Percentiles rank a stretch among this genome's conserved stretches.
These are phyloP conservation scores for Siniperca scherzeri DNA, from an alignment of 2,797 vertebrate genomes.

Conservation along the genomic window DNA sequence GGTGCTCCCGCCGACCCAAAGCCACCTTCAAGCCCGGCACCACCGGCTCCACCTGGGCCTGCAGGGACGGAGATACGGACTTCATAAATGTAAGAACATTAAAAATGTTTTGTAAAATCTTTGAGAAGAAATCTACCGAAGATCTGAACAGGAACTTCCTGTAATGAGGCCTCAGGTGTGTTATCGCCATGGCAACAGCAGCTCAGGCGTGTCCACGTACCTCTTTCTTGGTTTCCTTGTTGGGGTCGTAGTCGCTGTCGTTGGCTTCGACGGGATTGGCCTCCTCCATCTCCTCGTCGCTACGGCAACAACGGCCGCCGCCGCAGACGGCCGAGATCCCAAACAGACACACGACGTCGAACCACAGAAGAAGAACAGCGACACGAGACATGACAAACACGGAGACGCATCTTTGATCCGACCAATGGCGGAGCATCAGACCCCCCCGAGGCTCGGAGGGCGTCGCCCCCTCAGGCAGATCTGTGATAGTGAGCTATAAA, in stretches of 20 bases:
- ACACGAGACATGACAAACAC: background rate
- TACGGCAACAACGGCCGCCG: constrained; percentile 75
- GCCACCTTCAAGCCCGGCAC: constrained; percentile 91
- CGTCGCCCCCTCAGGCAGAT: too few relatives aligned
- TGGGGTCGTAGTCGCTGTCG: constrained; percentile 98
- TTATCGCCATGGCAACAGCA: background rate
- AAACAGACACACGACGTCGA: background rate
- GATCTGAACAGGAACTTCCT: too few relatives aligned
- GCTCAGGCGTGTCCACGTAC: constrained; percentile 70
- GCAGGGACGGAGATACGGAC: background rate
- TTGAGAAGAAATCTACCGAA: too few relatives aligned
- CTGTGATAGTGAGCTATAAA: too few relatives aligned
- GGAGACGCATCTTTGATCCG: too few relatives aligned
- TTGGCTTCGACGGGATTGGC: constrained; percentile 92
- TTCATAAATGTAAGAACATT: too few relatives aligned
- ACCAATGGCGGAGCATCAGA: too few relatives aligned
- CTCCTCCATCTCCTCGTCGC: constrained; percentile 96
- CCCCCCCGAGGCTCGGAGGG: too few relatives aligned
- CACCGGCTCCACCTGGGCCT: constrained; percentile 86
- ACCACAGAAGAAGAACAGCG: background rate
- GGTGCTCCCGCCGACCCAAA: constrained; percentile 94
- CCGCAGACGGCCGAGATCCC: too few relatives aligned
- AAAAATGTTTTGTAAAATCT: too few relatives aligned
- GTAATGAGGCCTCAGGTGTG: background rate
- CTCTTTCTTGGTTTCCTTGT: constrained; percentile 98